Evolutionary conservation across 64 coral and sea anemone species (phyloP), one percentile per base, ranked within the genome.

Genomic region (Porites lutea): DNA sequence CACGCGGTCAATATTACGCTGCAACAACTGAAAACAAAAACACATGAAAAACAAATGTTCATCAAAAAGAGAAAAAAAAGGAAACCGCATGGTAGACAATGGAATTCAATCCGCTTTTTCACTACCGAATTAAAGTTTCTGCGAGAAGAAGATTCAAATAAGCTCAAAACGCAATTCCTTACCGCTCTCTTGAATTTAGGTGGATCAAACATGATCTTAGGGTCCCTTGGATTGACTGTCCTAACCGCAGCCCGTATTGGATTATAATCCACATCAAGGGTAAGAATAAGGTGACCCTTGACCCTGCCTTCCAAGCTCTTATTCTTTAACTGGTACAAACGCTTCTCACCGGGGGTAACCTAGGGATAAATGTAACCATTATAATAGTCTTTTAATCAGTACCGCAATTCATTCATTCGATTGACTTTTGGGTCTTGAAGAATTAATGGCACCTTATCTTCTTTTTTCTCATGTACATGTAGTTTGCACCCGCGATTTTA

Each of bases 141-240:
- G 8, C 8, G 8, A 75, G 48, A 13, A 46, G 67, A 53, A 47
- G 22, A 12, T 43, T 48, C 5, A 7, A 9, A 9, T 10, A 8
- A 18, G 45, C 16, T 43, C 44, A 46, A 22, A 53, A 16, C n/a
- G 11, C 2, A 8, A 48, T 15, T 54, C 66, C 89, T 85, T 92
- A 98, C 96, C 86, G 94, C 93, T 95, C 96, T 88, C 92, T 98
- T 98, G 71, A 98, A 98, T 52, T 98, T 98, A 13, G 90, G 84
- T 14, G 89, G 78, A 51, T 98, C 92, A 60, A 63, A 89, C 93
- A 98, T 92, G 86, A 98, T 52, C 88, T 95, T 87, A 45, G 96
- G 96, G 0, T 98, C 96, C 68, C 96, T 90, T 48, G 96, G 96
- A 52, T 98, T 98, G 71, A 98, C 92, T 11, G 96, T 98, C 80